Percentiles rank a stretch among this genome's conserved stretches.
phyloP scores from a whole-genome alignment of 2,797 vertebrate species.

The Cercopithecus neglectus region DNA sequence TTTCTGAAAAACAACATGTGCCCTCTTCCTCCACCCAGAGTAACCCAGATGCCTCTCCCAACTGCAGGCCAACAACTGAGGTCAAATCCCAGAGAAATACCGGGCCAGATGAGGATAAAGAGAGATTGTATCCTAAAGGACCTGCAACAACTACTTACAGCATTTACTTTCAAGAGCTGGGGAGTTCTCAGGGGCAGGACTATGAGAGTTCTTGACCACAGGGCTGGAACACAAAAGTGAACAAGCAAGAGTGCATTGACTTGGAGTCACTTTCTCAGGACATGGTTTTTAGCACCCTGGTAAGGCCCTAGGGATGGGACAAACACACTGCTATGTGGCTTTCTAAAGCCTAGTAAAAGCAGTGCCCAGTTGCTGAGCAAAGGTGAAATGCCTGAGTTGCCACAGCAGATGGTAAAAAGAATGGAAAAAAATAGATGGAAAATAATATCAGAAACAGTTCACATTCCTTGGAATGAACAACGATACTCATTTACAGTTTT shows the following conservation, averaged over 20 bases:
- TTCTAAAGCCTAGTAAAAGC: background rate
- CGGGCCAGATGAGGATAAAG: background rate
- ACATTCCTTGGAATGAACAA: slow-evolving; percentile 64
- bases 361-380: background rate
- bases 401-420: slow-evolving; percentile 40
- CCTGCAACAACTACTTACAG: background rate
- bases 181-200: background rate
- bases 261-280: background rate
- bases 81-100: background rate
- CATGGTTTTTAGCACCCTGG: background rate
- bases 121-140: background rate
- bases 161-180: background rate
- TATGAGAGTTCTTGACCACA: background rate
- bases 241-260: background rate
- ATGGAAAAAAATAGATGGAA: slow-evolving; percentile 34
- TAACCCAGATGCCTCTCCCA: background rate
- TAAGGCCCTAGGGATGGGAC: background rate
- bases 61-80: background rate
- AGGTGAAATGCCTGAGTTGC: slow-evolving; percentile 22
- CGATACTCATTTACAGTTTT: slow-evolving; percentile 59
- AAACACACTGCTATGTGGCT: background rate
- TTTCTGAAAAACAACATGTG: background rate
- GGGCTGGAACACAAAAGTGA: background rate
- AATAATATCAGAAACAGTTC: slow-evolving; percentile 51
- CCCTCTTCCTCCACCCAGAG: background rate